A percentile compares a stretch with the other conserved stretches of the same genome.
phyloP scores from a whole-genome alignment of 92 coral and sea anemone genomes.

The Anthopleura xanthogrammica region DNA sequence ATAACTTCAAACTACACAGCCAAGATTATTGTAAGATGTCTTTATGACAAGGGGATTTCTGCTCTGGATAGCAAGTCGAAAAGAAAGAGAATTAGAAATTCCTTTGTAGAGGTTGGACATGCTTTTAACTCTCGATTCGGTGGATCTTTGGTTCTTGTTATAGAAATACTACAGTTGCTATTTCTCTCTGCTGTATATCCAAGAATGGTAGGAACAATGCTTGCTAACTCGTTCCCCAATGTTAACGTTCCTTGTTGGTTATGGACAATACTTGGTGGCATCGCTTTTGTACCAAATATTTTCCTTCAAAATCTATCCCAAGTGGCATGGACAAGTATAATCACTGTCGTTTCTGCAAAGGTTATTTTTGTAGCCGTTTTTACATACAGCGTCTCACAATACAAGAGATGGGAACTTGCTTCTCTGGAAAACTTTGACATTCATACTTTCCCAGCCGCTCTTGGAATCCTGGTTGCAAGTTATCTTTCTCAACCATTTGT shows the following conservation, averaged over 20 bases:
- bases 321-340: constrained; percentile 96
- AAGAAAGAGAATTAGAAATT: constrained; percentile 65
- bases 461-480: constrained; percentile 91
- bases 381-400: constrained; percentile 66
- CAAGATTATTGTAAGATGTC: constrained; percentile 72
- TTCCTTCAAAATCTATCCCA: constrained; percentile 83
- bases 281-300: constrained; percentile 81
- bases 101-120: constrained; percentile 81
- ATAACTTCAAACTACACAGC: constrained; percentile 90
- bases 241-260: constrained; percentile 55
- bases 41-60: constrained; percentile 54
- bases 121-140: constrained; percentile 74
- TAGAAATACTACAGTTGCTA: constrained; percentile 70
- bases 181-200: constrained; percentile 87
- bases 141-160: constrained; percentile 67
- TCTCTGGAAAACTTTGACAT: constrained; percentile 71
- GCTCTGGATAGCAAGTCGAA: constrained; percentile 33
- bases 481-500: constrained; percentile 96
- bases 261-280: constrained; percentile 83
- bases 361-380: constrained; percentile 84
- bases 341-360: constrained; percentile 81
- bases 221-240: constrained; percentile 68
- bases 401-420: constrained; percentile 69
- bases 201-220: constrained; percentile 79
- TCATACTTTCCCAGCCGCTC: constrained; percentile 83